Conservation (phyloP, 2,113 vertebrate genomes). For the Otus sunia region DNA sequence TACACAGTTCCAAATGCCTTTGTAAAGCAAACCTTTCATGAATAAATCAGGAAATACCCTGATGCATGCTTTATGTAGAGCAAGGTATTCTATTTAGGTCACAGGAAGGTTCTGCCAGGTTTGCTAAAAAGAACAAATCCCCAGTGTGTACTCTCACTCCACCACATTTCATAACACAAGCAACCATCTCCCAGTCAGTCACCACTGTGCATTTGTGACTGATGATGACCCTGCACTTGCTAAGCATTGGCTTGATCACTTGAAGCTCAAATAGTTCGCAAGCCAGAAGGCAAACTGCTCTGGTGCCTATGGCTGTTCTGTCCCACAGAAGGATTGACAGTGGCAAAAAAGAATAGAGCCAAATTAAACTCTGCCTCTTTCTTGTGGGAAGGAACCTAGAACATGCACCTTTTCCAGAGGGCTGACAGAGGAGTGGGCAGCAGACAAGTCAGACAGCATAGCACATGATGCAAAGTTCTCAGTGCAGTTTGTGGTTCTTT, state of each 20-base stretch:
- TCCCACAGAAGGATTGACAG: not conserved
- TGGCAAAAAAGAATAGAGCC: not conserved
- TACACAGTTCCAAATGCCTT: constrained; percentile 79
- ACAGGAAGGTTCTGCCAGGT: constrained; percentile 80
- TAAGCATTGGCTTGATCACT: constrained; percentile 39
- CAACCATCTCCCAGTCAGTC: constrained; percentile 63
- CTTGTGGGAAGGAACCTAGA: not conserved
- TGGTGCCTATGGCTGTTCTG: not conserved
- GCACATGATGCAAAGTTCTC: not conserved
- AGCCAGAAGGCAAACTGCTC: not conserved
- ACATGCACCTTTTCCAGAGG: not conserved
- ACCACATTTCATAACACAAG: constrained; percentile 71
- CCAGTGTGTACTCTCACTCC: constrained; percentile 70
- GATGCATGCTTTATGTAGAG: constrained; percentile 83
- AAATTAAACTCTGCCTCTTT: not conserved
- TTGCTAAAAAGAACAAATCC: constrained; percentile 82
- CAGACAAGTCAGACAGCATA: not conserved
- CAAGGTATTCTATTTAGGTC: constrained; percentile 86
- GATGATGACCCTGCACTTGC: constrained; percentile 56
- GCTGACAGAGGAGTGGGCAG: not conserved
- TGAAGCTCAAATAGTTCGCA: constrained; percentile 26
- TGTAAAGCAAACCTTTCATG: constrained; percentile 85
- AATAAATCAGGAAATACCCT: constrained; percentile 85
- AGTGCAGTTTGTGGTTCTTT: not conserved
- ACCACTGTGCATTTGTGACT: constrained; percentile 35